phyloP scores from a whole-genome alignment of 1,140 invertebrate genomes.

The Drosophila erecta region DNA sequence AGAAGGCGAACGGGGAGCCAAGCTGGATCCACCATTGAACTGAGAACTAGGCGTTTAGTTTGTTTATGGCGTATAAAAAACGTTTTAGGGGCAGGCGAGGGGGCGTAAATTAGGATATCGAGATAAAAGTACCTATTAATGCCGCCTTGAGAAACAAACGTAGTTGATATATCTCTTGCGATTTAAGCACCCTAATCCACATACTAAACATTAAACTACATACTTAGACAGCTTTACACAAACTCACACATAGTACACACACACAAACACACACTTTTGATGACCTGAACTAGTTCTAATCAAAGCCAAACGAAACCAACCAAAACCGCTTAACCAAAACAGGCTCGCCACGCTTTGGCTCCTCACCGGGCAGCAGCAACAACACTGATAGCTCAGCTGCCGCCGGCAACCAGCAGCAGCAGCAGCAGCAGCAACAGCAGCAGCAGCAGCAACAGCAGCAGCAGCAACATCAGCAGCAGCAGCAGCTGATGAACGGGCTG shows the following conservation, averaged over 20 bases:
- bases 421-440: conserved; percentile 48
- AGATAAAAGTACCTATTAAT: background rate
- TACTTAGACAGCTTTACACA: conserved; percentile 50
- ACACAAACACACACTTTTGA: conserved; percentile 32
- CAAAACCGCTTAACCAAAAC: conserved; percentile 79
- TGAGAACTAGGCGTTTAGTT: conserved; percentile 7
- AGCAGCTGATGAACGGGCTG: conserved; percentile 68
- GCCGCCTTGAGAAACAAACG: background rate
- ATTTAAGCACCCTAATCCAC: conserved; percentile 32
- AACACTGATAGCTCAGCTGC: conserved; percentile 50
- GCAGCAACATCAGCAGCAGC: conserved; percentile 65
- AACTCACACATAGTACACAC: conserved; percentile 41
- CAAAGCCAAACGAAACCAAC: conserved; percentile 56
- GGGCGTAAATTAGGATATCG: background rate
- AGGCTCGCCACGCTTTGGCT: conserved; percentile 83
- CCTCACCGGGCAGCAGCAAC: conserved; percentile 59
- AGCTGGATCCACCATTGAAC: background rate
- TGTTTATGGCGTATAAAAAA: background rate
- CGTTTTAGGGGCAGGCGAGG: background rate
- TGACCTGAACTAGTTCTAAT: conserved; percentile 68
- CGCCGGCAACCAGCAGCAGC: conserved; percentile 60
- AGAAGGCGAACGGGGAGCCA: conserved; percentile 17
- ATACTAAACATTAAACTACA: conserved; percentile 59
- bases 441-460: conserved; percentile 56
- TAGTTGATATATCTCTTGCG: conserved; percentile 9